A percentile compares a stretch with the other conserved stretches of the same genome.
Evolutionary conservation across 2,797 vertebrate species (phyloP).

Genomic region (Gallinago stenura): DNA sequence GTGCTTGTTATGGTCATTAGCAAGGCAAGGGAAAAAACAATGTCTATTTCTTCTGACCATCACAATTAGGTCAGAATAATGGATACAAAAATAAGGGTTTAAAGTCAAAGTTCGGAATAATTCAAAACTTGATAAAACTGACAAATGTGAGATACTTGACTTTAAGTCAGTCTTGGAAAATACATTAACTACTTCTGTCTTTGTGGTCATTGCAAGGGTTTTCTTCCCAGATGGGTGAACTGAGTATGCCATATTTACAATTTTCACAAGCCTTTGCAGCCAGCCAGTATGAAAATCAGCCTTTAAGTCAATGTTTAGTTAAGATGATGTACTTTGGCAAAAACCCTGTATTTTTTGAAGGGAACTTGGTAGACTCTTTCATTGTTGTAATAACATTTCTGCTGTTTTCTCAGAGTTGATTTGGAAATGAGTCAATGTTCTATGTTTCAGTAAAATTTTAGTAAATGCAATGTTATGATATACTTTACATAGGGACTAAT

Average conservation of each 20-base stretch:
- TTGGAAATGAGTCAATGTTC: slow-evolving; percentile 12
- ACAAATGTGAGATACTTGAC: background rate
- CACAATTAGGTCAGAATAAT: background rate
- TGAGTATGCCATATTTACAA: background rate
- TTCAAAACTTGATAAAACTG: background rate
- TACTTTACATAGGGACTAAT: background rate
- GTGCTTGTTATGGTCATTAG: background rate
- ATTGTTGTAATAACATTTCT: background rate
- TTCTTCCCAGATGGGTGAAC: background rate
- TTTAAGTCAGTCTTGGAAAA: background rate
- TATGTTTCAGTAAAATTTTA: background rate
- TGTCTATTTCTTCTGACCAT: background rate
- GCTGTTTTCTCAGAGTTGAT: background rate
- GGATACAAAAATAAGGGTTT: background rate
- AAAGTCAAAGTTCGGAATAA: background rate
- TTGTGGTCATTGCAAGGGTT: background rate
- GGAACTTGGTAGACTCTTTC: background rate
- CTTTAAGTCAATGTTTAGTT: background rate
- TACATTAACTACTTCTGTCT: background rate
- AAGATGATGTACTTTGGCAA: background rate
- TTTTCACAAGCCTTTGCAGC: background rate
- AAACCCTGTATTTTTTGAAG: background rate
- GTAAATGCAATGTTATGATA: background rate
- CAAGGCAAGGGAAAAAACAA: accelerated
- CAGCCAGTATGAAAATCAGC: background rate